A percentile compares a stretch with the other conserved stretches of the same genome.
These are phyloP conservation scores for Rapana venosa DNA, from an alignment of 2,888 invertebrate species.

Conservation along the genomic window DNA sequence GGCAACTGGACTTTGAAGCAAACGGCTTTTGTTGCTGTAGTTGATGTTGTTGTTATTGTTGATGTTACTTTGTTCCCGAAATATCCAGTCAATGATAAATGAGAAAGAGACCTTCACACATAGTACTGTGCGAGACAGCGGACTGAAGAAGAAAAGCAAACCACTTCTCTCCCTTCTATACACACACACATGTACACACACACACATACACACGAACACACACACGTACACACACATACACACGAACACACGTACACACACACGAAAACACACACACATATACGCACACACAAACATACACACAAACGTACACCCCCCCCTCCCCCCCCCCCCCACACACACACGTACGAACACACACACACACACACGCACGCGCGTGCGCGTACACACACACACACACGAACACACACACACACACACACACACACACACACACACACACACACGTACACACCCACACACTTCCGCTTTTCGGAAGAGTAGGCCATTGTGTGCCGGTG, in stretches of 20 bases:
- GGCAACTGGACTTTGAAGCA: too few species aligned
- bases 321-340: neutral
- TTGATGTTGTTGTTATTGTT: too few species aligned
- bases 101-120: too few species aligned
- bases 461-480: neutral
- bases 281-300: neutral
- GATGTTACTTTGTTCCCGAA: too few species aligned
- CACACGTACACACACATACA: neutral
- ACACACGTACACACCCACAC: neutral
- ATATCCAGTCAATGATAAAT: too few species aligned
- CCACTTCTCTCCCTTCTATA: too few species aligned
- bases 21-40: too few species aligned
- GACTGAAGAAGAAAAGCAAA: too few species aligned
- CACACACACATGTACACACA: neutral
- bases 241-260: neutral
- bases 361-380: neutral
- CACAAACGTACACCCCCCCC: neutral
- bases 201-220: neutral
- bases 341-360: neutral
- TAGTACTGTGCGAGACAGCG: too few species aligned
- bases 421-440: conserved; percentile 8
- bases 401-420: neutral
- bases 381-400: neutral
- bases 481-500: too few species aligned
- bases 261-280: conserved; percentile 1